Base-by-base conservation (phyloP, 2,797 vertebrate genomes). In the Bradypus variegatus region DNA sequence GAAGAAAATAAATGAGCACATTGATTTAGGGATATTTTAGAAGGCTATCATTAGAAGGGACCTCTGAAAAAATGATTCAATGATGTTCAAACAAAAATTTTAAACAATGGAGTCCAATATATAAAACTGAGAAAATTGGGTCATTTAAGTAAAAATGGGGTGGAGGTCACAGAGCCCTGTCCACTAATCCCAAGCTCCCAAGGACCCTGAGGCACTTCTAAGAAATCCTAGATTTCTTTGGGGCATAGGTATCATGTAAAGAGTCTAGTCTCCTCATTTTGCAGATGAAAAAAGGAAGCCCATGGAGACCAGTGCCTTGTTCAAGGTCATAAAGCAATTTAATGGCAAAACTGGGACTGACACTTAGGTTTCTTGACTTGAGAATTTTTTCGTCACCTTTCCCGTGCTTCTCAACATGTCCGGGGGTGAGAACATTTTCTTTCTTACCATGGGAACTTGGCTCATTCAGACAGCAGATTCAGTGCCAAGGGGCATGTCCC, bases 241-340 rank as follows among this genome's bases (percentile, higher is more conserved):
- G 27, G 55, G 36, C n/a, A 5, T 1, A 2, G 18, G 31, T 2
- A 5, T 6, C 9, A 1, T 15, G 5, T 33, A 33, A 6, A 41
- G 15, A 55, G 55, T 8, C 8, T 12, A 12, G 7, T 36, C 31
- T 23, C 29, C 13, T 16, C 10, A 12, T 62, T 48, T 48, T 8
- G 18, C 38, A 29, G 70, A 58, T 33, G 1, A 12, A 60, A 38
- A 29, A 27, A 48, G 31, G 69, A 9, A 12, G 29, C 13, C 21
- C 29, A 45, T 25, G 6, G 53, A 53, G 14, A 33, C 3, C 50
- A 76, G 29, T 31, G 29, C 41, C 29, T 48, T 48, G 10, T 25
- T 36, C 45, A 25, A 83, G 13, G 31, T 27, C 62, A 19, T 15
- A 31, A 16, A 38, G 25, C 25, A 41, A 11, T 45, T 3, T n/a